Evolutionary conservation across 2,797 vertebrate species (phyloP), one percentile per base, ranked within the genome.

Genomic region (Heteromormyrus szaboi): DNA sequence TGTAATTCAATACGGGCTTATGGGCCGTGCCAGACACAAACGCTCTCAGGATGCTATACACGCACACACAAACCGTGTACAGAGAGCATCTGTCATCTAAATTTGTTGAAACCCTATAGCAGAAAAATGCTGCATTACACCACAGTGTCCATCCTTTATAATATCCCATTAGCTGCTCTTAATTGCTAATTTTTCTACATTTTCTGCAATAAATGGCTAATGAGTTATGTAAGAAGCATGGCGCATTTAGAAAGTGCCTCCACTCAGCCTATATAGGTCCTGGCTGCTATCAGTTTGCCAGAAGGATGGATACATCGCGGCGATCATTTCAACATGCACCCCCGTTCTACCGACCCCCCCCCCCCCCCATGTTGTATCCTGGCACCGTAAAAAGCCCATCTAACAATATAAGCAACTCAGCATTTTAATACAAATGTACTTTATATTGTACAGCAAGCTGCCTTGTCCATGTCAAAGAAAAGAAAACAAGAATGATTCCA

Each of bases 41-140:
- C n/a, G 4, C 25, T 48, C 12, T 48, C n/a, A 84, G 41, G 44
- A 84, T 84, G 46, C 46, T 29, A 51, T 44, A 84, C 46, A 84
- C 44, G 89, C 92, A 93, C 92, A 83, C 41, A 50, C 46, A 84
- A 48, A 48, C 81, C 44, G 17, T 17, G 17, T 8, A 79, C 37
- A 79, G 14, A 79, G 33, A 44, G 37, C 37, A 7, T 44, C 72
- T 44, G 37, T 79, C 14, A 12, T 37, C 65, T 14, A 72, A 14
- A 72, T 44, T 81, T 81, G 46, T 48, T 50, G n/a, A 51, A 46
- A 84, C 9, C 44, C 41, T 84, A 22, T 84, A 51, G 33, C 46
- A 48, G 44, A 48, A 84, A 48, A 50, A 22, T 50, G 41, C 8
- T 84, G 81, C 44, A 50, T 50, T 51, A 48, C 22, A 7, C 46